Evolutionary conservation across 2,797 vertebrate species (phyloP), one percentile per base, ranked within the genome.

Genomic region (Enteromius treurensis): DNA sequence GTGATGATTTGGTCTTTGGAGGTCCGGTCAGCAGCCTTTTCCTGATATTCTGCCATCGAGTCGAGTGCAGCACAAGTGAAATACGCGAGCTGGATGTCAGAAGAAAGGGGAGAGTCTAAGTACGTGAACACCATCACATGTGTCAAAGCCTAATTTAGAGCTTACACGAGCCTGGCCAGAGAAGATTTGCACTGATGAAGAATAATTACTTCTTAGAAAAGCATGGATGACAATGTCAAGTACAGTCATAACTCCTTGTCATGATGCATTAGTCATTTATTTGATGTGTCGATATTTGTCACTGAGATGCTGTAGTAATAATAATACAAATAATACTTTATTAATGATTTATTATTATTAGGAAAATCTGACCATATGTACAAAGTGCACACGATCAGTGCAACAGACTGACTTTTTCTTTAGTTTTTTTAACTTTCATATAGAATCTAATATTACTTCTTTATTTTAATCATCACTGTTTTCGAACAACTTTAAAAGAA

Each of bases 91-190:
- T 80, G 37, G 80, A 76, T 55, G 68, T 79, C 55, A 55, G 60
- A 80, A 79, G 51, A 68, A 75, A 65, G 78, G 78, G 64, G 77
- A 77, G 62, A 83, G 51, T 45, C 3, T 37, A 83, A 74, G 81
- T 87, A 88, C 86, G 87, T 90, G 85, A 85, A 82, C 81, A 80
- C 51, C 83, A 29, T 84, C 79, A 86, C 84, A 85, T 71, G 77
- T 77, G 45, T 32, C 79, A 11, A 37, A 42, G 40, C 73, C 42
- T 53, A 49, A 79, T 78, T 53, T 62, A 76, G 51, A 62, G 34
- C 42, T 23, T n/a, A 79, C 37, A 42, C 79, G 58, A 32, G 75
- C 81, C 55, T 73, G 42, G 49, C 15, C 32, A n/a, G 23, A 51
- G n/a, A 58, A 51, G n/a, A 76, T 40, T 37, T 23, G 34, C 2